These are phyloP conservation scores for Adela reaumurella DNA, from an alignment of 2,888 invertebrate genomes.

Conservation along the genomic window DNA sequence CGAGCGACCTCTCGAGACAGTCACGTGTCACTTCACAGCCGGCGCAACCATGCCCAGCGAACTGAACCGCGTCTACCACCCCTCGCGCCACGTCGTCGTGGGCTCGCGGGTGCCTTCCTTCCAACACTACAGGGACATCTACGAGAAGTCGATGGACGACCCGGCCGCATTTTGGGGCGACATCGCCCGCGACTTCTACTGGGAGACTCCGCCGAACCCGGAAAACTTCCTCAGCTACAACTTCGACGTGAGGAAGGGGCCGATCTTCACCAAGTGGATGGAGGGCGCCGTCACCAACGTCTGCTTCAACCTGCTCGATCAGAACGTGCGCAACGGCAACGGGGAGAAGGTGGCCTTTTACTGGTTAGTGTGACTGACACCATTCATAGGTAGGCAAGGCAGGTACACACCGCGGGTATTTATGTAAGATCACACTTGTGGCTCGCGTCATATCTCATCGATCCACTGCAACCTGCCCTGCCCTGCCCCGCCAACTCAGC, in stretches of 20 bases:
- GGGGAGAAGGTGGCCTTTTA: conserved; percentile 92
- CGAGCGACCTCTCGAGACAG: too few species aligned
- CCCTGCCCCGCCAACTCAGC: too few species aligned
- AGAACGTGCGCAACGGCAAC: conserved; percentile 82
- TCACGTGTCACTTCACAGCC: too few species aligned
- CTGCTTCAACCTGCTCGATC: conserved; percentile 92
- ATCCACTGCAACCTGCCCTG: too few species aligned
- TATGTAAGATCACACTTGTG: too few species aligned
- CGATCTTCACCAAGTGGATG: conserved; percentile 91
- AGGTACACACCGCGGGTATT: too few species aligned
- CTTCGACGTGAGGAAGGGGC: conserved; percentile 85
- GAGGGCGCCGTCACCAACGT: conserved; percentile 93
- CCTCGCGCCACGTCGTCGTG: conserved; percentile 65
- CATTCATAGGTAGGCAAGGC: too few species aligned
- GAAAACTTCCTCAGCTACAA: conserved; percentile 85
- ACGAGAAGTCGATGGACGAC: conserved; percentile 80
- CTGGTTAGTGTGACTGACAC: too few species aligned
- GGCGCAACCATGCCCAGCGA: conserved; percentile 68
- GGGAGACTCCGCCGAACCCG: conserved; percentile 75
- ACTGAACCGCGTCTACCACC: conserved; percentile 60
- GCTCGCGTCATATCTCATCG: too few species aligned
- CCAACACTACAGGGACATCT: conserved; percentile 77
- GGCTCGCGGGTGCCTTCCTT: conserved; percentile 52
- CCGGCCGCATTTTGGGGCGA: conserved; percentile 92
- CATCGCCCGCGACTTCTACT: conserved; percentile 90